A percentile compares a stretch with the other conserved stretches of the same genome.
Conservation (phyloP, 2,113 vertebrate species). For the Datnioides undecimradiatus region DNA sequence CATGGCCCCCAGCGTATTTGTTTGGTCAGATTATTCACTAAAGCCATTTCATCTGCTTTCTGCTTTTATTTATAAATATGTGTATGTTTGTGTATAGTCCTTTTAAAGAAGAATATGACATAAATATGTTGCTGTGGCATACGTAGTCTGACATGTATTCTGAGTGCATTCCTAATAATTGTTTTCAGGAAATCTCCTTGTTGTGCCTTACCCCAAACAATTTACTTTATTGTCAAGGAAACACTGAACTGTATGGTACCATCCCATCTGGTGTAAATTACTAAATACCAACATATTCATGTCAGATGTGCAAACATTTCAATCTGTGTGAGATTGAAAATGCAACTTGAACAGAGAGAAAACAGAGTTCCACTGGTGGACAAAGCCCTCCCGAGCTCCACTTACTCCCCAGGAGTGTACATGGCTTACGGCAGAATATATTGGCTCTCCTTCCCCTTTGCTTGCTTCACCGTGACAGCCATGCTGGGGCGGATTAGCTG, state of each 20-base stretch:
- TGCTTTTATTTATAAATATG: slow-evolving; percentile 12
- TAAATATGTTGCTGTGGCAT: neutral
- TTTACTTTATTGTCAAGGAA: slow-evolving; percentile 67
- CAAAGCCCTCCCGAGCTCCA: slow-evolving; percentile 57
- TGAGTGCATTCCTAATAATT: slow-evolving; percentile 29
- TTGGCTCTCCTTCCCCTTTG: slow-evolving; percentile 59
- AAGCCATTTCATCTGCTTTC: slow-evolving; percentile 23
- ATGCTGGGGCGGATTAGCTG: slow-evolving; percentile 69
- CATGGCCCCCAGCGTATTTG: neutral
- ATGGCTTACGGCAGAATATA: slow-evolving; percentile 62
- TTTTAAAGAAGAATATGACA: neutral
- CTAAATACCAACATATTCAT: slow-evolving; percentile 60
- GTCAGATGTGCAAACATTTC: slow-evolving; percentile 69
- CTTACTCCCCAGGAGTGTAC: slow-evolving; percentile 55
- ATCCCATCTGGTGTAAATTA: slow-evolving; percentile 72
- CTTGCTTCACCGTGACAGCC: slow-evolving; percentile 61
- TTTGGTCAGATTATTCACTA: slow-evolving; percentile 13
- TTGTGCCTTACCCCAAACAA: slow-evolving; percentile 55
- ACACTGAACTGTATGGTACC: slow-evolving; percentile 57
- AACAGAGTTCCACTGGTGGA: slow-evolving; percentile 39
- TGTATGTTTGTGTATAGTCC: neutral
- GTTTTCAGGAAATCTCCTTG: slow-evolving; percentile 52
- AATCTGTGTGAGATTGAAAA: slow-evolving; percentile 64
- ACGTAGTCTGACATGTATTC: neutral
- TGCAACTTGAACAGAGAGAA: slow-evolving; percentile 46